Percentiles rank a stretch among this genome's conserved stretches.
Evolutionary conservation across 2,888 invertebrate genomes (phyloP).

Genomic region (Nezara viridula): DNA sequence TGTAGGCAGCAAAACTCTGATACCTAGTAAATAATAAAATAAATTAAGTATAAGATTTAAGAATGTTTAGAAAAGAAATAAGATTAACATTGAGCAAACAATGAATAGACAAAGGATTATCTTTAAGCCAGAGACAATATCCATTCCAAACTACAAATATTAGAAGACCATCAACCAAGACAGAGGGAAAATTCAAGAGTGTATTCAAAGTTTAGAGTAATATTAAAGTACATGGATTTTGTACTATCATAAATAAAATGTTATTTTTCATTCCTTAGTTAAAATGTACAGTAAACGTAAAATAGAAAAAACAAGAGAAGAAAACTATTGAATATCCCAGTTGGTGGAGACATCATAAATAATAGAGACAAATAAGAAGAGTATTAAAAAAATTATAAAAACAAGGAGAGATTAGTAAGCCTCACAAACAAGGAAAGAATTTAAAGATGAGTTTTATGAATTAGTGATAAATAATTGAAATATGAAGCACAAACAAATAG

Average conservation of each 20-base stretch:
- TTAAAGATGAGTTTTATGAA: not conserved
- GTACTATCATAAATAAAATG: not conserved
- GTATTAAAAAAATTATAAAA: too few species aligned
- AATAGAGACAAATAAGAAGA: not conserved
- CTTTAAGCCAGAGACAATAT: not conserved
- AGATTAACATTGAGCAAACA: not conserved
- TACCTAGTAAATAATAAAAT: conserved; percentile 69
- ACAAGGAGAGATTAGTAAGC: not conserved
- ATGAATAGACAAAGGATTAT: not conserved
- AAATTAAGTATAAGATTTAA: not conserved
- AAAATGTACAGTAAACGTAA: not conserved
- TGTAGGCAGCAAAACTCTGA: conserved; percentile 89
- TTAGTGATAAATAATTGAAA: not conserved
- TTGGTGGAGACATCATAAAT: not conserved
- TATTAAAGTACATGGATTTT: not conserved
- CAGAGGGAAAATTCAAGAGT: not conserved
- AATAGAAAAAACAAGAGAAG: not conserved
- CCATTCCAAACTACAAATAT: not conserved
- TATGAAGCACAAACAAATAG: not conserved
- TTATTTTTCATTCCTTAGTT: not conserved
- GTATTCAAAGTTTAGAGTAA: too few species aligned
- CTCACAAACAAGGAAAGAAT: not conserved
- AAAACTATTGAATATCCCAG: not conserved
- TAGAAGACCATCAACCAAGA: not conserved
- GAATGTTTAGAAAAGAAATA: not conserved